Evolutionary conservation across 2,888 invertebrate genomes (phyloP).

Genomic region (Atrina japonica): DNA sequence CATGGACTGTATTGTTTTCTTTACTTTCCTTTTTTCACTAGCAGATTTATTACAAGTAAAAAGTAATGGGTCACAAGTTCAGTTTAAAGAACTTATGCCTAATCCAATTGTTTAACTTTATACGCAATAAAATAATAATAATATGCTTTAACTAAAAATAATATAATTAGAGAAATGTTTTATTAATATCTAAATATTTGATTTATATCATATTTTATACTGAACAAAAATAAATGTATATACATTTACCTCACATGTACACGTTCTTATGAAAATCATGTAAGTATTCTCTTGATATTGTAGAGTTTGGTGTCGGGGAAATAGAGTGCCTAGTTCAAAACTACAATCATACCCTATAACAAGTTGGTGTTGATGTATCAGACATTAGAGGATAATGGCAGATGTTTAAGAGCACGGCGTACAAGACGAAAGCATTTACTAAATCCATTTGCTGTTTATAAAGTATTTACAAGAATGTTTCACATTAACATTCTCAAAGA

Average conservation of each 20-base stretch:
- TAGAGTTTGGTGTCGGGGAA: constrained; percentile 5
- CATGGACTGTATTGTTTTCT: too few species aligned
- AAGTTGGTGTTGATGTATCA: constrained; percentile 14
- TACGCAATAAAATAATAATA: neutral
- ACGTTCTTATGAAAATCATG: neutral
- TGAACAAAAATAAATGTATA: too few species aligned
- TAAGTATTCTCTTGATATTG: neutral
- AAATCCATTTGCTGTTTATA: too few species aligned
- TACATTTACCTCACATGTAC: neutral
- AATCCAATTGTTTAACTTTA: neutral
- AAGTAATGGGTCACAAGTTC: too few species aligned
- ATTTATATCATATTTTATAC: too few species aligned
- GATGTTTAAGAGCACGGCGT: constrained; percentile 6
- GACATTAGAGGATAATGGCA: constrained; percentile 10
- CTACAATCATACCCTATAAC: neutral
- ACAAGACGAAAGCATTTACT: constrained; percentile 9
- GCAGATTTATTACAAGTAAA: neutral
- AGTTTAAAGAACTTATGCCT: too few species aligned
- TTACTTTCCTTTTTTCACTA: constrained; percentile 8
- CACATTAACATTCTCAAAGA: too few species aligned
- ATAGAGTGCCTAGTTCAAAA: neutral
- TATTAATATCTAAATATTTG: neutral
- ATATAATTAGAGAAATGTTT: neutral
- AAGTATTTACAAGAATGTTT: too few species aligned
- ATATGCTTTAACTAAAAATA: neutral